A percentile compares a stretch with the other conserved stretches of the same genome.
Conservation (phyloP, 2,888 invertebrate genomes). For the Eupithecia inturbata region DNA sequence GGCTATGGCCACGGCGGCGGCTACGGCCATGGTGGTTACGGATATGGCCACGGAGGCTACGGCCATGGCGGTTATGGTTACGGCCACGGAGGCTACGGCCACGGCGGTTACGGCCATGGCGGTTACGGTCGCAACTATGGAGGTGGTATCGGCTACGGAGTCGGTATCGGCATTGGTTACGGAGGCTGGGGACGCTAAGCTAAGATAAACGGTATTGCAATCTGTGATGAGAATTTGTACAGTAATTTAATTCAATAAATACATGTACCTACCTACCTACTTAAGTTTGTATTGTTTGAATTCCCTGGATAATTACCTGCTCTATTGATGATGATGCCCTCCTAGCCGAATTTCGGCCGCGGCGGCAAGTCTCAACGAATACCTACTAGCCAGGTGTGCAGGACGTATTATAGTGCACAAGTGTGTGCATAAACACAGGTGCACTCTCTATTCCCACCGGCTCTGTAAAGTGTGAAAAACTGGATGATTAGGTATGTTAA, state of each 20-base stretch:
- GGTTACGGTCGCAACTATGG: constrained; percentile 42
- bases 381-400: no score
- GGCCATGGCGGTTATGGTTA: constrained; percentile 11
- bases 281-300: background rate
- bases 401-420: no score
- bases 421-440: no score
- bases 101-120: constrained; percentile 35
- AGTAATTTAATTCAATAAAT: constrained; percentile 24
- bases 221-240: constrained; percentile 45
- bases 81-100: constrained; percentile 38
- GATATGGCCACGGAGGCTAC: constrained; percentile 32
- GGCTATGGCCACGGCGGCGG: constrained; percentile 38
- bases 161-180: constrained; percentile 25
- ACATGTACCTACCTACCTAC: background rate
- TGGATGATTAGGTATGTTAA: background rate
- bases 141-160: constrained; percentile 18
- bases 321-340: background rate
- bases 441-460: background rate
- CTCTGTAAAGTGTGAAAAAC: background rate
- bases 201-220: constrained; percentile 40
- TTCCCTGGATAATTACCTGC: background rate
- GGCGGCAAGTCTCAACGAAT: no score
- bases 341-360: no score
- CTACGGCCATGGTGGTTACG: constrained; percentile 30
- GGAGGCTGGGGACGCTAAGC: constrained; percentile 40